Conservation (phyloP, 23 tunicate genomes). For the Halocynthia aurantium region DNA sequence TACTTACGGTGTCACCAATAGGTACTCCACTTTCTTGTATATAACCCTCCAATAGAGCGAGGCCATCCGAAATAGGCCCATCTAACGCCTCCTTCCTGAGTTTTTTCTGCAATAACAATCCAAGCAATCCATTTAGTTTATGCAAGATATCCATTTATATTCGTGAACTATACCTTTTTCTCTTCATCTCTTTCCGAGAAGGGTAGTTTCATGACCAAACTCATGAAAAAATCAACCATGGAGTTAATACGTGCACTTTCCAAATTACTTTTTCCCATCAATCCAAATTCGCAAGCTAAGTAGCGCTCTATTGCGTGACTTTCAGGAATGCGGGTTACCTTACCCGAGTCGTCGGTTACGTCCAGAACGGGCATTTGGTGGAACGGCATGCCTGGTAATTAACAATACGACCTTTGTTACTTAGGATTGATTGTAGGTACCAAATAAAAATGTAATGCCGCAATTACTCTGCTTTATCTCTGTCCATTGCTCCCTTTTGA, state of each 20-base stretch:
- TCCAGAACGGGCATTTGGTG: slow-evolving; percentile 1
- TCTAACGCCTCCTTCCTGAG: no score
- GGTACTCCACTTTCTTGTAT: no score
- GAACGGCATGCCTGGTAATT: not conserved
- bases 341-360: slow-evolving; percentile 2
- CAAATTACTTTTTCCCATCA: not conserved
- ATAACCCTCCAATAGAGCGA: no score
- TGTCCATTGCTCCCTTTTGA: slow-evolving; percentile 2
- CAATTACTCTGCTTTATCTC: not conserved
- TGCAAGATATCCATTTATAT: no score
- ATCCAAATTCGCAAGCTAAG: not conserved
- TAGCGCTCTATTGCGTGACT: not conserved
- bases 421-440: not conserved
- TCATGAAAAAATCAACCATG: not conserved
- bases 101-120: no score
- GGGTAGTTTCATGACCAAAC: no score
- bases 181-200: no score
- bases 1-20: no score
- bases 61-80: no score
- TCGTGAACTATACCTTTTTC: no score
- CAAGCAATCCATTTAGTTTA: no score
- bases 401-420: not conserved
- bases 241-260: not conserved
- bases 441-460: not conserved
- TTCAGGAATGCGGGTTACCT: not conserved